phyloP scores from a whole-genome alignment of 2,888 invertebrate genomes.

The Acronicta leporina region DNA sequence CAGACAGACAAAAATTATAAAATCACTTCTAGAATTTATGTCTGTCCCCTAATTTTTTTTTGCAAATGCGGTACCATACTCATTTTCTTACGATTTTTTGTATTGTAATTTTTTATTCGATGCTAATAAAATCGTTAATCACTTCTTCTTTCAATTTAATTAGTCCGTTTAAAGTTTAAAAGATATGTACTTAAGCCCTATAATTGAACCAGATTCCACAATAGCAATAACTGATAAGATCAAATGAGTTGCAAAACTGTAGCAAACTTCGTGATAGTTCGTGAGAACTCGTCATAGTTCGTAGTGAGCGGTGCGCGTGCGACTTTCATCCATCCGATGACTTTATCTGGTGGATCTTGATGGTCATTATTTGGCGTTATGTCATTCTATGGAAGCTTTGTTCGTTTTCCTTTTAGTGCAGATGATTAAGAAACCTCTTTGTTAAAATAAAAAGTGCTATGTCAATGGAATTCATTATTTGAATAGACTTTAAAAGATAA shows the following conservation, averaged over 20 bases:
- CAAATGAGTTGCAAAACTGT: constrained; percentile 36
- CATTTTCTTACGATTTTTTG: no score
- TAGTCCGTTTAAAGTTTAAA: no score
- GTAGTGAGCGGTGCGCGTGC: constrained; percentile 7
- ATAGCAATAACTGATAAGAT: constrained; percentile 34
- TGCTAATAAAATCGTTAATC: no score
- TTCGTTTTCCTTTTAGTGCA: neutral
- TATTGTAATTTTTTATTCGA: no score
- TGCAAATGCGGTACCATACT: no score
- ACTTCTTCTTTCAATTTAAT: no score
- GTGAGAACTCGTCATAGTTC: constrained; percentile 12
- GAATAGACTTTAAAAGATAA: neutral
- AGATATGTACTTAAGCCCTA: no score
- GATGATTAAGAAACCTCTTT: constrained; percentile 9
- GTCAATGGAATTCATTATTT: constrained; percentile 1
- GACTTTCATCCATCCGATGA: constrained; percentile 8
- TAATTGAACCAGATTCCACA: constrained; percentile 34
- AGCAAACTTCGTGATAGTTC: constrained; percentile 31
- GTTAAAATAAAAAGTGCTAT: constrained; percentile 3
- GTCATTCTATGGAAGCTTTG: constrained; percentile 14
- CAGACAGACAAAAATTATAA: no score
- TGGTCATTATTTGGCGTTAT: constrained; percentile 20
- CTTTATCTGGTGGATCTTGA: constrained; percentile 20
- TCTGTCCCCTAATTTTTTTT: no score
- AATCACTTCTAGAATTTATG: no score